A percentile compares a stretch with the other conserved stretches of the same genome.
phyloP scores from a whole-genome alignment of 2,797 vertebrate genomes.

The Tympanoctomys barrerae region DNA sequence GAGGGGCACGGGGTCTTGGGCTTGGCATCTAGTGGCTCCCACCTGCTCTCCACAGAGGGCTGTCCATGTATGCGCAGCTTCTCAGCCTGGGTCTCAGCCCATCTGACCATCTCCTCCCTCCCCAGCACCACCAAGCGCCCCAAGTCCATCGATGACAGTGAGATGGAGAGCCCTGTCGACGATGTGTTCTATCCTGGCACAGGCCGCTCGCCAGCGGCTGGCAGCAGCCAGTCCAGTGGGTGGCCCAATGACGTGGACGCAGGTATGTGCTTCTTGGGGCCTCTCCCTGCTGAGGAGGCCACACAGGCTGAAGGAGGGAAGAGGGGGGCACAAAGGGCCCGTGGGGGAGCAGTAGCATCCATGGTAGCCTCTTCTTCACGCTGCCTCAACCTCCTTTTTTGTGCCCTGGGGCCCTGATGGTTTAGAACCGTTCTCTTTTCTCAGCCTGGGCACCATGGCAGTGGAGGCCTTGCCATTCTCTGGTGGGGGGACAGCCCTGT shows the following conservation, averaged over 20 bases:
- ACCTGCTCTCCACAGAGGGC: background rate
- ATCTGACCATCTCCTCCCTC: constrained; percentile 58
- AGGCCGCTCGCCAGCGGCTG: constrained; percentile 95
- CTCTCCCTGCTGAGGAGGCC: background rate
- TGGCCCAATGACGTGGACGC: constrained; percentile 97
- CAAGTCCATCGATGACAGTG: constrained; percentile 97
- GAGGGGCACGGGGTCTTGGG: background rate
- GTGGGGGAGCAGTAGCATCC: background rate
- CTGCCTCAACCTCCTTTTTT: background rate
- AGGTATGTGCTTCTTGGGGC: constrained; percentile 87
- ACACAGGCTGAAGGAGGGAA: background rate
- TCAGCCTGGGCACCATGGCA: background rate
- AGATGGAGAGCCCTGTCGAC: constrained; percentile 98
- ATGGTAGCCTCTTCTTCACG: background rate
- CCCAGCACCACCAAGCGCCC: constrained; percentile 95
- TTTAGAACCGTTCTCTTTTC: background rate
- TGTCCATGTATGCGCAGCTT: background rate
- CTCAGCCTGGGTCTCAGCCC: background rate
- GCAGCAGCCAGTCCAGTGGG: constrained; percentile 96
- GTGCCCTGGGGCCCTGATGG: background rate
- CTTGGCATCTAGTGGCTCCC: background rate
- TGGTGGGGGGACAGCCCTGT: background rate
- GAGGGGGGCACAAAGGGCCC: background rate
- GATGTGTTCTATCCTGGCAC: constrained; percentile 95
- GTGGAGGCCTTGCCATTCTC: background rate